phyloP scores from a whole-genome alignment of 2,888 invertebrate genomes.

The Xestia rhomboidea region DNA sequence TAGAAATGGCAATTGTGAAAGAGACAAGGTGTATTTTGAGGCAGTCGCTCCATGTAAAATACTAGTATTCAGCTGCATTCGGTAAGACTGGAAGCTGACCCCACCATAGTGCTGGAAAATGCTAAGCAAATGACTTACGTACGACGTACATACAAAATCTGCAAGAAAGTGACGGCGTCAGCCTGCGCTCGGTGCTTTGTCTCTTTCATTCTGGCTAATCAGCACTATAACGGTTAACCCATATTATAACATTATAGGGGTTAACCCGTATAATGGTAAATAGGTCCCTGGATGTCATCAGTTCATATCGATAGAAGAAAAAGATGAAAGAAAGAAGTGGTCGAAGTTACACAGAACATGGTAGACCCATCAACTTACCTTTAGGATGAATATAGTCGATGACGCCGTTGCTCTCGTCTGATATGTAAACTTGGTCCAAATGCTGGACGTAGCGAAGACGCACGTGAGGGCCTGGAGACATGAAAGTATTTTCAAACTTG shows the following conservation, averaged over 20 bases:
- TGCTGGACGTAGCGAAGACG: slow-evolving; percentile 89
- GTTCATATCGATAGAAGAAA: background rate
- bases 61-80: too few species aligned
- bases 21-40: background rate
- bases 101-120: too few species aligned
- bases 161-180: background rate
- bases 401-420: slow-evolving; percentile 92
- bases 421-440: slow-evolving; percentile 91
- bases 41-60: too few species aligned
- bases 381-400: slow-evolving; percentile 92
- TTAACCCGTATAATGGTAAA: background rate
- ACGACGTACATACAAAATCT: background rate
- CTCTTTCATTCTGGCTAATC: too few species aligned
- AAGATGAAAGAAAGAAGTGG: background rate
- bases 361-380: slow-evolving; percentile 78
- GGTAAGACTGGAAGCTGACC: too few species aligned
- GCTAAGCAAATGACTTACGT: too few species aligned
- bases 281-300: background rate
- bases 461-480: slow-evolving; percentile 87
- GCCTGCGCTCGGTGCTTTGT: too few species aligned
- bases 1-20: background rate
- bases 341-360: background rate
- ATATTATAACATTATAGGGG: too few species aligned
- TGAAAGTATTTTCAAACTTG: background rate
- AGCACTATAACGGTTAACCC: too few species aligned